Evolutionary conservation across 2,888 invertebrate genomes (phyloP), one percentile per base, ranked within the genome.

Genomic region (Pantelozetes paolii): DNA sequence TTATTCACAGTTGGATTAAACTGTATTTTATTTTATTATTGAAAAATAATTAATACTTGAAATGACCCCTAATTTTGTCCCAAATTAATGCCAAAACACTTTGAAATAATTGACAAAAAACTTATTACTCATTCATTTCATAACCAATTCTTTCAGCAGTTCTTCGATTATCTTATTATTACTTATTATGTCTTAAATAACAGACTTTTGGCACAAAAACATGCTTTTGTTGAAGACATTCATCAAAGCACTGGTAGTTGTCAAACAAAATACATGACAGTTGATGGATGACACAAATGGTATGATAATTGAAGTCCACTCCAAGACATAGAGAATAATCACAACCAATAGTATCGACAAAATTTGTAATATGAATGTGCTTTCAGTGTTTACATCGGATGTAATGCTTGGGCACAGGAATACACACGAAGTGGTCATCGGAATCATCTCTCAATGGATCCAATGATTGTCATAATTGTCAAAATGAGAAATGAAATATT

Each of bases 401-500:
- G 62, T 62, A n/a, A 32, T 62, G 32, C 32, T 32, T 28, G 11
- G 18, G 13, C 32, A 30, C 6, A 54, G 6, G 23, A 1, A 26
- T 20, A 9, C 26, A 54, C 26, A 23, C 20, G 54, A 3, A 28
- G 26, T 23, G 54, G 26, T 20, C 23, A 54, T 54, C 13, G 11
- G 26, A 23, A 54, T 62, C 62, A 30, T 62, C 30, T 62, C 32
- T 26, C 54, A 54, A 57, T 23, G 8, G 62, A 62, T 62, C 20
- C 32, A 32, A 32, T 62, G 62, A n/a, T n/a, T 62, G 32, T 13
- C 8, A 28, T 32, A 18, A 32, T 15, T 62, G 62, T 62, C 62
- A 62, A 32, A 62, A 62, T 62, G 62, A 62, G 32, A 11, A 32
- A 45, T 62, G 62, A 62, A 62, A 32, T n/a, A 62, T 62, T 32